These are phyloP conservation scores for Keiferia lycopersicella DNA, from an alignment of 2,888 invertebrate genomes.

Conservation along the genomic window DNA sequence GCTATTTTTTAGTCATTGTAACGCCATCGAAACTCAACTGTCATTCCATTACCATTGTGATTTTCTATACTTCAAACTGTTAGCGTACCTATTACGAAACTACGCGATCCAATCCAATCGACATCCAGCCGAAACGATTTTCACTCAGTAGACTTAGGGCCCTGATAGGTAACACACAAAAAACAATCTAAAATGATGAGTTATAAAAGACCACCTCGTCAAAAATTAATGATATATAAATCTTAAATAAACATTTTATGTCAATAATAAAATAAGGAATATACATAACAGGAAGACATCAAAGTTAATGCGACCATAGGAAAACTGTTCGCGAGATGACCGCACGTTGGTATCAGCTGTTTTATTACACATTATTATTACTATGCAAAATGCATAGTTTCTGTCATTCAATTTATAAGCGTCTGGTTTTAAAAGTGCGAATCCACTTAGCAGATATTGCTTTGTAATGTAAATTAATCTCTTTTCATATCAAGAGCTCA, in stretches of 20 bases:
- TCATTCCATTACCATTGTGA: too few species aligned
- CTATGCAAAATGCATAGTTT: conserved; percentile 26
- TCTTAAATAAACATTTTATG: neutral
- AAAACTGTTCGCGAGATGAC: neutral
- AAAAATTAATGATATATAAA: neutral
- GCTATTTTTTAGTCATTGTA: too few species aligned
- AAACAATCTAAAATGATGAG: too few species aligned
- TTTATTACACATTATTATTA: neutral
- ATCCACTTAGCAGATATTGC: neutral
- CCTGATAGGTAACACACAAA: too few species aligned
- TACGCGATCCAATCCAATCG: too few species aligned
- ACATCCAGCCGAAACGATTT: too few species aligned
- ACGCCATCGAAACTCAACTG: too few species aligned
- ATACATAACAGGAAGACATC: conserved; percentile 9
- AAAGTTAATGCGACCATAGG: neutral
- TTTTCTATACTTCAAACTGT: too few species aligned
- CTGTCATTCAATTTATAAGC: conserved; percentile 51
- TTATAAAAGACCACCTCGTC: neutral
- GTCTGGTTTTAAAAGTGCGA: conserved; percentile 44
- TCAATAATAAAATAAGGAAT: neutral
- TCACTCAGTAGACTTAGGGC: too few species aligned
- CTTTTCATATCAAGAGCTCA: neutral
- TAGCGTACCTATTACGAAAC: too few species aligned
- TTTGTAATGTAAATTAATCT: neutral
- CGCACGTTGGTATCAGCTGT: neutral